Percentiles rank a stretch among this genome's conserved stretches.
phyloP scores from a whole-genome alignment of 92 coral and sea anemone species.

The Porites rus region DNA sequence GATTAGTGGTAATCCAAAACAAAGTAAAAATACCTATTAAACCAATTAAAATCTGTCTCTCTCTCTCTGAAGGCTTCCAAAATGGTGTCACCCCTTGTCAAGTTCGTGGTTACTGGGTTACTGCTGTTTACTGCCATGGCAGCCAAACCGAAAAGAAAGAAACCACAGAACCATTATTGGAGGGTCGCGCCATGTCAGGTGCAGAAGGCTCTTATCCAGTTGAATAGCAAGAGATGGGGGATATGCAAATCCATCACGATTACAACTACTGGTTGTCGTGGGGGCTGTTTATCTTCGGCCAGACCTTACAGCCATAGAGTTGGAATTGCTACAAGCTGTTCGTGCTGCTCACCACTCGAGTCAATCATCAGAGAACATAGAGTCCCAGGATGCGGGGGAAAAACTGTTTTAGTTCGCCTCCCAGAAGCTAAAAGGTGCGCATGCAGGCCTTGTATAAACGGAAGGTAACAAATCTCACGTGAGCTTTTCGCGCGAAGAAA shows the following conservation, averaged over 20 bases:
- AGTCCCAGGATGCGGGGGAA: slow-evolving; percentile 55
- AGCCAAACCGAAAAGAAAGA: neutral
- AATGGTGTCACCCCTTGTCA: slow-evolving; percentile 24
- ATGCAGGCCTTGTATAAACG: slow-evolving; percentile 90
- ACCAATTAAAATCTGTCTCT: slow-evolving; percentile 6
- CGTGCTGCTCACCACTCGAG: slow-evolving; percentile 92
- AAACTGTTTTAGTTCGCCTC: slow-evolving; percentile 36
- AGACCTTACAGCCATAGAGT: slow-evolving; percentile 72
- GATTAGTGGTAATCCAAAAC: neutral
- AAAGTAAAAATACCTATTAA: neutral
- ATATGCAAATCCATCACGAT: slow-evolving; percentile 22
- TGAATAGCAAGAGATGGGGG: slow-evolving; percentile 34
- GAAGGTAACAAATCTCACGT: neutral
- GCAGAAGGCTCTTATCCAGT: neutral
- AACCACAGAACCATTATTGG: neutral
- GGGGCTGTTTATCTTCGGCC: slow-evolving; percentile 92
- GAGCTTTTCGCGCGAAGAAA: neutral
- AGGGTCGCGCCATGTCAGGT: neutral
- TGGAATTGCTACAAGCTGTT: slow-evolving; percentile 91
- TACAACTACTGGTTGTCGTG: slow-evolving; percentile 80
- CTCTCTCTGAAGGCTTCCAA: neutral
- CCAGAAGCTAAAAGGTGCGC: slow-evolving; percentile 82
- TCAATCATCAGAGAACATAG: slow-evolving; percentile 23
- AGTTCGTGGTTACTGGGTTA: slow-evolving; percentile 13
- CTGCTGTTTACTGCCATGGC: slow-evolving; percentile 8